These are phyloP conservation scores for Mechanitis messenoides DNA, from an alignment of 2,888 invertebrate genomes.

Conservation along the genomic window DNA sequence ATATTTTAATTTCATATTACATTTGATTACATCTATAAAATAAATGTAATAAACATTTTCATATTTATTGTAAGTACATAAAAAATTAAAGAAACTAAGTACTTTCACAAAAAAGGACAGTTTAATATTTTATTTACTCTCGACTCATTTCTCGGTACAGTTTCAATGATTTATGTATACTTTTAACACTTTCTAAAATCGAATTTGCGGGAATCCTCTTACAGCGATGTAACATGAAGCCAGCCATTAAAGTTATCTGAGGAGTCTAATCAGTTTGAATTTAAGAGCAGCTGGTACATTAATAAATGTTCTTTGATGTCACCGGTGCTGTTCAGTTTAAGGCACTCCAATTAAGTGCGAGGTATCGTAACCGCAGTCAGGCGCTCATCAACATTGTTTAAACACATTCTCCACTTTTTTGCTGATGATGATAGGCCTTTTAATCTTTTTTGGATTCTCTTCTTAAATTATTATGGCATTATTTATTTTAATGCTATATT, in stretches of 20 bases:
- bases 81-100: no score
- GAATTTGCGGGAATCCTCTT: slow-evolving; percentile 40
- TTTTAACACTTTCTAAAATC: slow-evolving; percentile 39
- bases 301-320: slow-evolving; percentile 62
- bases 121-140: not conserved
- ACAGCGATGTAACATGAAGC: slow-evolving; percentile 49
- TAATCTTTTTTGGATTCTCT: slow-evolving; percentile 33
- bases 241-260: slow-evolving; percentile 60
- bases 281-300: slow-evolving; percentile 37
- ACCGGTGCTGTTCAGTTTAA: slow-evolving; percentile 62
- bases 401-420: slow-evolving; percentile 56
- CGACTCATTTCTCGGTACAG: slow-evolving; percentile 7
- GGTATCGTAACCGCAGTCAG: slow-evolving; percentile 56
- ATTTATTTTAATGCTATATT: slow-evolving; percentile 18
- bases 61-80: no score
- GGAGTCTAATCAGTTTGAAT: slow-evolving; percentile 57
- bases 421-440: slow-evolving; percentile 47
- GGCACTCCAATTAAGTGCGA: slow-evolving; percentile 69
- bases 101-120: no score
- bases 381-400: slow-evolving; percentile 64
- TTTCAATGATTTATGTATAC: slow-evolving; percentile 24
- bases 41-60: no score
- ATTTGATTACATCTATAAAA: no score
- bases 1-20: not conserved
- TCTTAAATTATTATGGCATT: slow-evolving; percentile 28